Conservation (phyloP, 2,888 invertebrate species). For the Meiosimyza platycephala region DNA sequence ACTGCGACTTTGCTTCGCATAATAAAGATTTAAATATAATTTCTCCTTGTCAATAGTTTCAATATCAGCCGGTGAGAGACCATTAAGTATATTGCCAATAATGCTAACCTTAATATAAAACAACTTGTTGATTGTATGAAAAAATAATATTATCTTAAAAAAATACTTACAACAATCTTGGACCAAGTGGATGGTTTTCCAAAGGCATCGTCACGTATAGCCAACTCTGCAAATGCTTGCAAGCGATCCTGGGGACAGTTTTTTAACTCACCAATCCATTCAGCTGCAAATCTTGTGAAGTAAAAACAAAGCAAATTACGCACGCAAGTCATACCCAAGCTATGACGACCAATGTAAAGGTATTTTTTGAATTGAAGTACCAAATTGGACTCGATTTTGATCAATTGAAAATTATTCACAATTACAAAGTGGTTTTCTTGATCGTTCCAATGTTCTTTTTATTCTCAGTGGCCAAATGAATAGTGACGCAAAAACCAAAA, state of each 20-base stretch:
- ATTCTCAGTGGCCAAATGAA: too few relatives aligned
- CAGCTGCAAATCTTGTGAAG: constrained; percentile 66
- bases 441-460: too few relatives aligned
- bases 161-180: constrained; percentile 53
- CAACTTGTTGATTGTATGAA: neutral
- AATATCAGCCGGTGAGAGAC: constrained; percentile 55
- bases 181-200: constrained; percentile 68
- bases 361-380: too few relatives aligned
- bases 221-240: constrained; percentile 68
- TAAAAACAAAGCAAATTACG: too few relatives aligned
- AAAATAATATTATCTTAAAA: neutral
- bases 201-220: constrained; percentile 67
- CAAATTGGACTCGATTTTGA: too few relatives aligned
- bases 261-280: constrained; percentile 67
- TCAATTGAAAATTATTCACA: too few relatives aligned
- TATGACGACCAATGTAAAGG: too few relatives aligned
- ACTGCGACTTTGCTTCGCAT: constrained; percentile 30
- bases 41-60: constrained; percentile 48
- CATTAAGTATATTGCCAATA: constrained; percentile 68
- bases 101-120: constrained; percentile 52
- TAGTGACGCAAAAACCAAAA: too few relatives aligned
- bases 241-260: constrained; percentile 68
- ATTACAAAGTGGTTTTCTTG: too few relatives aligned
- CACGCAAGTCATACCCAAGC: too few relatives aligned
- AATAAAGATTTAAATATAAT: constrained; percentile 49